Percentiles rank a stretch among this genome's conserved stretches.
These are phyloP conservation scores for Balearica regulorum DNA, from an alignment of 2,797 vertebrate species.

Conservation along the genomic window DNA sequence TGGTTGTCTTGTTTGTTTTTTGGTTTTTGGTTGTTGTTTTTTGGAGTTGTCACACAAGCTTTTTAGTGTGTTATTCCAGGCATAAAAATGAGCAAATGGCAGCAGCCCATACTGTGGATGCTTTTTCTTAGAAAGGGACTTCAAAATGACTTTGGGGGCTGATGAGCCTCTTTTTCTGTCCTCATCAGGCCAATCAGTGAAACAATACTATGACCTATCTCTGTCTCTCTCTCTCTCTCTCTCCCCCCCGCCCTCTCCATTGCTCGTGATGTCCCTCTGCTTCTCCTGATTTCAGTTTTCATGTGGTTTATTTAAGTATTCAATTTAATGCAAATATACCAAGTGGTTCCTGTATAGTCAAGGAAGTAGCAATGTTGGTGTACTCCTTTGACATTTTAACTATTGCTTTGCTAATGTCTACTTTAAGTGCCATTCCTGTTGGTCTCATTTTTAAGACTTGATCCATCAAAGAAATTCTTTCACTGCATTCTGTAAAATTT, in stretches of 20 bases:
- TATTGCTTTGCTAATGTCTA: neutral
- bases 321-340: neutral
- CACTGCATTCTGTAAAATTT: neutral
- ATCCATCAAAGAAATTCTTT: neutral
- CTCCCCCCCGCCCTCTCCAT: neutral
- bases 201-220: neutral
- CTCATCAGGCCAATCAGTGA: neutral
- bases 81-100: neutral
- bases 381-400: neutral
- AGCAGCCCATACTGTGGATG: neutral
- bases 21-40: neutral
- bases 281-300: neutral
- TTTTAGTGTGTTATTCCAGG: neutral
- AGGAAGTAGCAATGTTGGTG: neutral
- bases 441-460: neutral
- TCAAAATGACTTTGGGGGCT: neutral
- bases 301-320: neutral
- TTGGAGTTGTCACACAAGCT: neutral
- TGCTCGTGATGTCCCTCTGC: neutral
- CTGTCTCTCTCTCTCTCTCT: too few species aligned
- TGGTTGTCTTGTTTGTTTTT: neutral
- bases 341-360: neutral
- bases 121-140: neutral
- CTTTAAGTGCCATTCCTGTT: neutral
- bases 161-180: neutral